Percentiles rank a stretch among this genome's conserved stretches.
Conservation (phyloP, 1,140 invertebrate species). For the Drosophila nebulosa region DNA sequence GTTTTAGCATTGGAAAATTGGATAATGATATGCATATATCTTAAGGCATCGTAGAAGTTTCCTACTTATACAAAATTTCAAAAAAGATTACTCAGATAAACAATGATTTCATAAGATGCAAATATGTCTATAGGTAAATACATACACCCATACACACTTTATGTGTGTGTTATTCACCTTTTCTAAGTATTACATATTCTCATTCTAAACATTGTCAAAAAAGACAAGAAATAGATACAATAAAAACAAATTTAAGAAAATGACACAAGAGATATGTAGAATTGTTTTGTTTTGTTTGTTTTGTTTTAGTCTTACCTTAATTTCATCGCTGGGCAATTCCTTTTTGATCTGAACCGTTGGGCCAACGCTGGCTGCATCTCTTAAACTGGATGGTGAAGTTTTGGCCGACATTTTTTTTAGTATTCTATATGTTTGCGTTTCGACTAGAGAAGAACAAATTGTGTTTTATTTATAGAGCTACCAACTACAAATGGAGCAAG, state of each 20-base stretch:
- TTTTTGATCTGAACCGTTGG: constrained; percentile 81
- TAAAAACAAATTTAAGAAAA: neutral
- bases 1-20: too few species aligned
- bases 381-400: constrained; percentile 66
- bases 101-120: neutral
- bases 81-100: neutral
- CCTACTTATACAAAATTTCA: neutral
- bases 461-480: constrained; percentile 5
- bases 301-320: constrained; percentile 81
- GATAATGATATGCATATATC: too few species aligned
- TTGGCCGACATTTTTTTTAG: constrained; percentile 61
- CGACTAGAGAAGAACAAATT: constrained; percentile 36
- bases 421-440: neutral
- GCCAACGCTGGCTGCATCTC: constrained; percentile 53
- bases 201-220: constrained; percentile 8
- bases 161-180: constrained; percentile 59
- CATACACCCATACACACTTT: neutral
- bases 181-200: constrained; percentile 6
- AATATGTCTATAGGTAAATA: neutral
- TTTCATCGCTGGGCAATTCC: constrained; percentile 82
- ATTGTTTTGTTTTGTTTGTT: neutral
- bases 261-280: neutral
- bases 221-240: constrained; percentile 19
- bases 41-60: too few species aligned
- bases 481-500: neutral